Evolutionary conservation across 2,888 invertebrate genomes (phyloP), one percentile per base, ranked within the genome.

Genomic region (Drosophila algonquin): DNA sequence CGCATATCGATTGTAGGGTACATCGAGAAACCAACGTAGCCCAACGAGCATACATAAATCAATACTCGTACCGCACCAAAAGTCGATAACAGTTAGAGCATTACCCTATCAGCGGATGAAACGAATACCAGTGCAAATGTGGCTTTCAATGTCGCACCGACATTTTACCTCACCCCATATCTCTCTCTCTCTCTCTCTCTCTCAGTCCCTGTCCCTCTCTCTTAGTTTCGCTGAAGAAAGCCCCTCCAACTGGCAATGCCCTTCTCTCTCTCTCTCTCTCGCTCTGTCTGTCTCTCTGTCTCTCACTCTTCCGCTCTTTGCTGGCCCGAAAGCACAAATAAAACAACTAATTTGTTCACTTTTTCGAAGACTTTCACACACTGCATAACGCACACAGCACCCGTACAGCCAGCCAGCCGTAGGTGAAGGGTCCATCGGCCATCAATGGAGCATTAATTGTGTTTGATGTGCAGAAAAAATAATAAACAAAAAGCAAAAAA

Each of bases 31-130:
- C 57, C 54, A 72, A 52, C 45, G 45, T 74, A 50, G 63, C 65
- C 62, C 47, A 57, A 12, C 30, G 35, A 40, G 2, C 24, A 71
- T 62, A 74, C 24, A 71, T 62, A 74, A 83, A 80, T 80, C 74
- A 80, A 80, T 78, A 65, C n/a, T 40, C n/a, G 6, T n/a, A 7
- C 47, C 45, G 40, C 5, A 24, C 47, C 57, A 44, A 55, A 55
- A 63, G 40, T 63, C 77, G 84, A 87, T 83, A 87, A 75, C 60
- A 77, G 67, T 61, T 56, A 69, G 63, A 73, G 63, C 84, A 80
- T 80, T 83, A 71, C 84, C 80, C 68, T 75, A 80, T 81, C 87
- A 75, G 63, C 16, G 21, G 60, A 47, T 30, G 58, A 65, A 63
- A 62, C 61, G 60, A 53, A 53, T 47, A 58, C 55, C 30, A 55